Percentiles rank a stretch among this genome's conserved stretches.
These are phyloP conservation scores for Ecliptopera silaceata DNA, from an alignment of 2,888 invertebrate genomes.

Conservation along the genomic window DNA sequence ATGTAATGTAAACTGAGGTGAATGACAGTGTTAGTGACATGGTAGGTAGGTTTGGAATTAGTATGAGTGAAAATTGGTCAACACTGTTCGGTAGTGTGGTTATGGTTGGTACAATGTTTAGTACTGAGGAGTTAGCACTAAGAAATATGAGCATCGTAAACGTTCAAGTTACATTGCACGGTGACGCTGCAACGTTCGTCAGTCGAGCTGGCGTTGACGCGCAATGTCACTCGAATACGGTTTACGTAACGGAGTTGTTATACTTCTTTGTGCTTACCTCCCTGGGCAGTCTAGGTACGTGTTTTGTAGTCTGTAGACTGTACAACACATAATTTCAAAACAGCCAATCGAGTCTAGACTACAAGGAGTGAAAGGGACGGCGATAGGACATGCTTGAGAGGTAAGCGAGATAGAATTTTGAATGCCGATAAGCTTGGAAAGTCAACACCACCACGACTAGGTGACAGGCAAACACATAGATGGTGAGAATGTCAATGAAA, in stretches of 20 bases:
- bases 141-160: too few species aligned
- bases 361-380: conserved; percentile 44
- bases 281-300: conserved; percentile 32
- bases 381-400: conserved; percentile 60
- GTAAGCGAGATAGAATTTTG: conserved; percentile 38
- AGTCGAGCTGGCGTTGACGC: too few species aligned
- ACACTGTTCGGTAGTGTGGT: conserved; percentile 32
- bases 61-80: conserved; percentile 55
- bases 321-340: conserved; percentile 54
- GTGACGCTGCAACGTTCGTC: too few species aligned
- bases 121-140: too few species aligned
- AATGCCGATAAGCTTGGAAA: conserved; percentile 63
- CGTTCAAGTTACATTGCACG: too few species aligned
- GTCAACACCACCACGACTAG: conserved; percentile 45
- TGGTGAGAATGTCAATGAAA: conserved; percentile 61
- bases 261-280: too few species aligned
- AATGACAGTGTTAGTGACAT: conserved; percentile 67
- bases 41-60: conserved; percentile 57
- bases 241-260: too few species aligned
- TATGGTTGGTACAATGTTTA: conserved; percentile 49
- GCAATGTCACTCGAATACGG: too few species aligned
- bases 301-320: conserved; percentile 47
- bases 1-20: conserved; percentile 56
- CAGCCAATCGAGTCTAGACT: conserved; percentile 65
- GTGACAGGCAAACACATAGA: conserved; percentile 63